Evolutionary conservation across 92 coral and sea anemone genomes (phyloP), one percentile per base, ranked within the genome.

Genomic region (Chrysogorgia sp.): DNA sequence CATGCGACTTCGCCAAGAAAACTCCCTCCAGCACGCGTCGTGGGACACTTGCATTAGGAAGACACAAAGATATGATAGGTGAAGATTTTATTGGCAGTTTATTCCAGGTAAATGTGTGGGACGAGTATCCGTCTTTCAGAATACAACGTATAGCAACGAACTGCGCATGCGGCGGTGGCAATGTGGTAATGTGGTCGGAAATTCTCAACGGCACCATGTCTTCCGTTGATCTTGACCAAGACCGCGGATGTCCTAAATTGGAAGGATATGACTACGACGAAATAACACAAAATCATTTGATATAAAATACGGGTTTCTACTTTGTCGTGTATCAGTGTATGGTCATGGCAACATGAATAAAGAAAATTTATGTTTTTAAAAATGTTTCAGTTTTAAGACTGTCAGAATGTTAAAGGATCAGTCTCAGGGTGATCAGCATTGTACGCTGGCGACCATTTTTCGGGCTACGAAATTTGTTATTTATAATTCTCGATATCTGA

Each of bases 31-130:
- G 2, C 7, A 71, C 4, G 20, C 78, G 78, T n/a, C 63, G 29
- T 2, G 78, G 78, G 3, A 31, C 63, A 10, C 52, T 71, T 9
- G 52, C 37, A 5, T 30, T 71, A 15, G 78, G 78, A n/a, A 57
- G 23, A 14, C 63, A 30, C 1, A 57, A 23, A 15, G 12, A 12
- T 23, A 15, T 15, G 53, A 15, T 2, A 7, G n/a, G 53, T 2
- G 53, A 2, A 15, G 2, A 3, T n/a, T 71, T 50, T 52, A 49
- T 3, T 14, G 78, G 78, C 12, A 50, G 63, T 53, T 29, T 71
- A 47, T 71, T 50, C 30, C 78, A 71, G 30, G 78, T 71, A 9
- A 71, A 71, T 52, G 10, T 71, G 34, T 71, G 78, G 78, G 78
- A 71, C 32, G 63, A 71, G 34, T 71, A 50, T 25, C 78, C 78